Base-by-base conservation (phyloP, 2,113 vertebrate species). In the Rynchops niger region DNA sequence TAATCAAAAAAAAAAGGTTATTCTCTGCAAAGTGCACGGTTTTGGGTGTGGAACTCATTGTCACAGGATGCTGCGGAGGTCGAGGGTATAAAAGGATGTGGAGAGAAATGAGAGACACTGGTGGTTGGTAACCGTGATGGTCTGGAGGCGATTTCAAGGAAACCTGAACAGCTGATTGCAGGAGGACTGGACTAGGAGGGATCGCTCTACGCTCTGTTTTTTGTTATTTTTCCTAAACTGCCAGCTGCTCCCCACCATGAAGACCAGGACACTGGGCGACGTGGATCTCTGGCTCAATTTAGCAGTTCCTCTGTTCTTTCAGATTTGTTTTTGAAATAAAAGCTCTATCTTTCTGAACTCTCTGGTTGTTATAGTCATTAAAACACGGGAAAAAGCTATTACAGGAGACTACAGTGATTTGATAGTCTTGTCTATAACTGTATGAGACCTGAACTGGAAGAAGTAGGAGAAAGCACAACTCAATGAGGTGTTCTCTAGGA, bases 241-340 rank as follows among this genome's bases (percentile, higher is more conserved):
- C 52, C 85, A 52, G 34, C 78, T 87, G 49, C 84, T 87, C 52
- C 84, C 47, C 30, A 4, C 43, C 1, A 0, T 63, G 81, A 89
- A 18, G 9, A 82, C 6, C 69, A 67, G 77, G 67, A 69, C 40
- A 21, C 66, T 17, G 69, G 73, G 53, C 40, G 50, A 5, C 0
- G 4, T 56, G 78, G 69, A 45, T 88, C 69, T 70, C 83, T 50
- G 76, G 79, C 69, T 43, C 34, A 6, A 18, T 56, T 52, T 32
- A 79, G 53, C 70, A 52, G 77, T 88, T 89, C 25, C 52, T 91
- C 43, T 94, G 45, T 59, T 61, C 84, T 82, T 77, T 76, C 66
- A 29, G 73, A 47, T 49, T 79, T 69, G 17, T 34, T 85, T 90
- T 55, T 61, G 23, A 86, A 97, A 95, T 96, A 96, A 96, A 96